Percentiles rank a stretch among this genome's conserved stretches.
Evolutionary conservation across 2,113 vertebrate genomes (phyloP).

Genomic region (Tenrec ecaudatus): DNA sequence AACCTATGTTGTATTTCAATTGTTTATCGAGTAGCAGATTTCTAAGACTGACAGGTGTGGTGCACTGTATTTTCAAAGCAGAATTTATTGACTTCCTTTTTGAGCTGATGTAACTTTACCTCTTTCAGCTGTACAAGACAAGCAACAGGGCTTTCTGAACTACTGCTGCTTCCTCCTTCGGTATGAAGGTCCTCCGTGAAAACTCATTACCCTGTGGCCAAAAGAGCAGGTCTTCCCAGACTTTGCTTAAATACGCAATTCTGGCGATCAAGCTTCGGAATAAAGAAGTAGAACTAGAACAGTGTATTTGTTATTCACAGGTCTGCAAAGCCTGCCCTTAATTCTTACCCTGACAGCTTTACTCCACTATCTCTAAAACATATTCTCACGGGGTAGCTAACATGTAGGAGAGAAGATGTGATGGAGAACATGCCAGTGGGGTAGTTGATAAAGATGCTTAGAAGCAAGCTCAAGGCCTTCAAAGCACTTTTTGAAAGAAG

Average conservation of each 20-base stretch:
- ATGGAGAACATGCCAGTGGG: conserved; percentile 65
- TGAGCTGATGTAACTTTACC: conserved; percentile 32
- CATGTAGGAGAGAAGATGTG: conserved; percentile 58
- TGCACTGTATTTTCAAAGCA: conserved; percentile 19
- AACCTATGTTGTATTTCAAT: conserved; percentile 59
- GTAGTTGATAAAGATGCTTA: conserved; percentile 57
- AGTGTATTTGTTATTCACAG: conserved; percentile 51
- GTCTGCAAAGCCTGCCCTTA: conserved; percentile 53
- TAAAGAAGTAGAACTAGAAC: conserved; percentile 20
- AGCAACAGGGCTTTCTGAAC: conserved; percentile 32
- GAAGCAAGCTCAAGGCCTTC: conserved; percentile 71
- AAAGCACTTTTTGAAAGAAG: conserved; percentile 72
- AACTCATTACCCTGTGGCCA: conserved; percentile 72
- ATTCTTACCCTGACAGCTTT: conserved; percentile 46
- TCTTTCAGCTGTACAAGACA: conserved; percentile 72
- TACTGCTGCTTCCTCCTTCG: conserved; percentile 62
- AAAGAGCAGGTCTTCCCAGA: conserved; percentile 69
- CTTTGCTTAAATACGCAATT: conserved; percentile 63
- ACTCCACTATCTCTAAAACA: conserved; percentile 47
- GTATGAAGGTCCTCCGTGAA: conserved; percentile 61
- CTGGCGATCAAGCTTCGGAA: conserved; percentile 68
- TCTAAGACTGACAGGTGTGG: background rate
- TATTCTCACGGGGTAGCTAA: conserved; percentile 59
- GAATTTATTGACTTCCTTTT: conserved; percentile 42
- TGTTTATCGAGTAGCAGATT: conserved; percentile 54